Evolutionary conservation across 2,888 invertebrate species (phyloP).

Genomic region (Cactoblastis cactorum): DNA sequence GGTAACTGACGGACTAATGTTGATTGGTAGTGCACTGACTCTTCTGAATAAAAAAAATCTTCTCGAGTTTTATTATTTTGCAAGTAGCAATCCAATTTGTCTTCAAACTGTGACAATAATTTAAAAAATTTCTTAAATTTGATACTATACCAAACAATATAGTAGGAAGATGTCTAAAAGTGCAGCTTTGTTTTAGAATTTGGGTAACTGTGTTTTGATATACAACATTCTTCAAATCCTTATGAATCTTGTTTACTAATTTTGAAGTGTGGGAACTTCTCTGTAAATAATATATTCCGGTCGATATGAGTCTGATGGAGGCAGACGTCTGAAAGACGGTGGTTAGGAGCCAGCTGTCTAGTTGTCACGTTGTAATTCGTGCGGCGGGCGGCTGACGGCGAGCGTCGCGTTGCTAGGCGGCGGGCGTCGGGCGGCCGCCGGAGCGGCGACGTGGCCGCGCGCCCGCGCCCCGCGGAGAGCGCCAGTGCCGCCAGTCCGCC

Average conservation of each 20-base stretch:
- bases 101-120: too few relatives aligned
- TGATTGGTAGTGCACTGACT: too few relatives aligned
- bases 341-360: neutral
- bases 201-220: neutral
- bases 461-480: slow-evolving; percentile 29
- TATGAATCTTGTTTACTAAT: neutral
- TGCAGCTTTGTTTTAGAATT: too few relatives aligned
- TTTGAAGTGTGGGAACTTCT: neutral
- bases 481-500: slow-evolving; percentile 51
- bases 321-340: slow-evolving; percentile 5
- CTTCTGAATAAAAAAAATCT: too few relatives aligned
- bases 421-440: slow-evolving; percentile 42
- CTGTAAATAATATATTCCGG: slow-evolving; percentile 1
- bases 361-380: slow-evolving; percentile 19
- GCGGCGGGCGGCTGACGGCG: slow-evolving; percentile 36
- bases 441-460: slow-evolving; percentile 37
- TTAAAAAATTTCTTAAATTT: too few relatives aligned
- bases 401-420: slow-evolving; percentile 40
- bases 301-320: slow-evolving; percentile 9
- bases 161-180: too few relatives aligned
- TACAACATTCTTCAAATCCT: neutral
- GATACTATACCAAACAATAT: too few relatives aligned
- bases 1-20: too few relatives aligned
- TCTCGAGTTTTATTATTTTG: too few relatives aligned
- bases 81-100: too few relatives aligned